phyloP scores from a whole-genome alignment of 64 coral and sea anemone genomes.

The Montipora foliosa region DNA sequence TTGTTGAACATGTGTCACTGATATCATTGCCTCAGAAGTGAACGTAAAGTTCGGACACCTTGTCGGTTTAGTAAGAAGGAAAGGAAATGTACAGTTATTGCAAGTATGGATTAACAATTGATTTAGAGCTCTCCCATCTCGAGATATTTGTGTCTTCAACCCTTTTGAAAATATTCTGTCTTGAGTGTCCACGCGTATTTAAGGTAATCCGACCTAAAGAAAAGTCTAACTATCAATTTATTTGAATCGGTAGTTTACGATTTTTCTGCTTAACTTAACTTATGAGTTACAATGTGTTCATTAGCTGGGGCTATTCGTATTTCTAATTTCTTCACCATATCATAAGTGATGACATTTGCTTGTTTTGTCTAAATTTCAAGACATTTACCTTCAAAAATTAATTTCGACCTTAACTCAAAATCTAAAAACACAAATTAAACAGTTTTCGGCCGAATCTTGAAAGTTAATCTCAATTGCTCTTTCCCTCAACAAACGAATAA shows the following conservation, averaged over 20 bases:
- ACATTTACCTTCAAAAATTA: background rate
- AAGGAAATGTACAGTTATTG: no score
- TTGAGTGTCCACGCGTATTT: no score
- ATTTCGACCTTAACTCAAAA: background rate
- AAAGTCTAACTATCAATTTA: background rate
- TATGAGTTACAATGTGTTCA: background rate
- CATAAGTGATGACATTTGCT: background rate
- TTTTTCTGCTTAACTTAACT: no score
- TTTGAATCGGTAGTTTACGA: background rate
- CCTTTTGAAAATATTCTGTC: no score
- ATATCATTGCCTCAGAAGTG: no score
- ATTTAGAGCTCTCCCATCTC: no score
- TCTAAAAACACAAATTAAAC: background rate
- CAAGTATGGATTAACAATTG: no score
- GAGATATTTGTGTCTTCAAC: no score
- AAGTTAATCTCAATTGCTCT: background rate
- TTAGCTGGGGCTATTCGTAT: background rate
- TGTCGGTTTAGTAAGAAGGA: no score
- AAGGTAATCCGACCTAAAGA: background rate
- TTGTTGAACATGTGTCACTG: no score
- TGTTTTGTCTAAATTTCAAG: background rate
- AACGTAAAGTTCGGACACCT: no score
- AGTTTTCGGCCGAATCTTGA: background rate
- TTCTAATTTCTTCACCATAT: no score
- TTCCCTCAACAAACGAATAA: background rate